Base-by-base conservation (phyloP, 2,888 invertebrate species). In the Dendrolimus houi region DNA sequence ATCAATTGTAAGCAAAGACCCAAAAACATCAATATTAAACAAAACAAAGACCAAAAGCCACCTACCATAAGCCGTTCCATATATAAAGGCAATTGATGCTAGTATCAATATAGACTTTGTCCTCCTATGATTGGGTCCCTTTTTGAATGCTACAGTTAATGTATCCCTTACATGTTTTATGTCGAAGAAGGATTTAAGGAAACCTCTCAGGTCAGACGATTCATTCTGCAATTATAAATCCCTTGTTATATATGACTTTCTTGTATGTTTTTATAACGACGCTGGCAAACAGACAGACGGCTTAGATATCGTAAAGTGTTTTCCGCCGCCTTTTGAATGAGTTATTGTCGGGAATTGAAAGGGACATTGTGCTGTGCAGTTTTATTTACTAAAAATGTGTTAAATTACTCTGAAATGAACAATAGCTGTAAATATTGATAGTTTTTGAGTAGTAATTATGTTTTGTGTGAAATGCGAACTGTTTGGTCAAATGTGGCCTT, bases 111-210 rank as follows among this genome's bases (percentile, higher is more conserved):
- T 82, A 9, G 83, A 85, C 72, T 87, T 88, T 67, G 72, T 70
- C 42, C 84, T 71, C 12, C 88, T 67, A 8, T 74, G 64, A 65
- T 87, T 82, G 52, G 87, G 86, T 60, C 87, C 88, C 29, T 78
- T 83, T 77, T 88, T 92, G 72, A 92, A 91, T 55, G 89, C 90
- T 1, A 92, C 88, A 55, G 79, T 75, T 7, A 92, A 69, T 1
- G 92, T 91, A 55, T 92, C 88, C 59, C 78, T 85, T 40, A 92
- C 87, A 67, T 92, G 91, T 67, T 83, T 82, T 41, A 89, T 66
- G 71, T 92, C 84, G 68, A 92, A 92, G 71, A 93, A 91, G 60
- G 81, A 78, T 76, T 79, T 87, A 1, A 87, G 67, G 64, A 81
- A 86, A 61, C 70, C 69, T 59, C 74, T 62, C 59, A 71, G 61